Evolutionary conservation across 2,888 invertebrate species (phyloP), one percentile per base, ranked within the genome.

Genomic region (Boloria euphrosyne): DNA sequence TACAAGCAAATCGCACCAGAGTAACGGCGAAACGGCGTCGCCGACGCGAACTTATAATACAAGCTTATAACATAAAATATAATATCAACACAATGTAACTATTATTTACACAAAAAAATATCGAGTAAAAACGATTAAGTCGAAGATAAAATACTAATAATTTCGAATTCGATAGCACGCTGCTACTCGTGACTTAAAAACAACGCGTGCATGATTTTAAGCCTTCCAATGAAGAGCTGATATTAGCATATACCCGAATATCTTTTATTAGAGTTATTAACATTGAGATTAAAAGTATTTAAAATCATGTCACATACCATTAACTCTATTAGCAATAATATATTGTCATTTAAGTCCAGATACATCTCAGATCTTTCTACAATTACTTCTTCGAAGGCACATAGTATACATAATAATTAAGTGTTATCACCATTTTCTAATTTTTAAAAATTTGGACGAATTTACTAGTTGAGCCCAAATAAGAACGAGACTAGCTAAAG

Each of bases 11-110:
- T 69, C 73, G 69, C 70, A 71, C 73, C 66, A 66, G 65, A 46
- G 62, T 61, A 64, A 65, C 68, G 62, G 70, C 71, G 66, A 68
- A 70, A 67, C 73, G 59, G 50, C 61, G 67, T 58, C 65, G 70
- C 67, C 67, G 65, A 62, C 73, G 68, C 70, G 57, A 74, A 67
- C 68, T 66, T 74, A 76, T 71, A 72, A 71, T 74, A 78, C 72
- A 78, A 78, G 77, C 75, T 72, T 75, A 38, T 38, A 10, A 38
- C 31, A 76, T 74, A 74, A 68, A 71, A 70, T 67, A 70, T 75
- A 76, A 80, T 80, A 80, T 80, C 77, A 80, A 81, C 78, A 79
- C 75, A 77, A 68, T 62, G 71, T 75, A 78, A 76, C 76, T 80
- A 78, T 75, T 80, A 81, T 80, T 74, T 80, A 82, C 80, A 81